A percentile compares a stretch with the other conserved stretches of the same genome.
Evolutionary conservation across 2,797 vertebrate genomes (phyloP).

Genomic region (Clarias laeviceps): DNA sequence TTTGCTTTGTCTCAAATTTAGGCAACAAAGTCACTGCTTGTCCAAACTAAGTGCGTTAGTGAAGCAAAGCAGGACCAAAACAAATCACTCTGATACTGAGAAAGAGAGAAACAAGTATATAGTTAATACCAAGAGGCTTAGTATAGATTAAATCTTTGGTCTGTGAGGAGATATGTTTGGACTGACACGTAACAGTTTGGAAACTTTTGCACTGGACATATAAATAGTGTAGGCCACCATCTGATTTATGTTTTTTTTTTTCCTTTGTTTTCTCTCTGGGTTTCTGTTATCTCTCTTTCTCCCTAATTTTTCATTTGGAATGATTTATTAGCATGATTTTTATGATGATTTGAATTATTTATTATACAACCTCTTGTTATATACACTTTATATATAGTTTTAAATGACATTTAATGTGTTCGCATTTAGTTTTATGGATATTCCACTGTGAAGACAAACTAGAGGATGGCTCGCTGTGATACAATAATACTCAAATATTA

Average conservation of each 20-base stretch:
- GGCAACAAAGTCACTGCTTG: not conserved
- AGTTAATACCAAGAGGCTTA: constrained; percentile 3
- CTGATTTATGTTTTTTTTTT: not conserved
- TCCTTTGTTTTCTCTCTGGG: not conserved
- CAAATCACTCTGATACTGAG: too few relatives aligned
- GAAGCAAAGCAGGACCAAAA: not conserved
- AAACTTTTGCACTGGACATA: not conserved
- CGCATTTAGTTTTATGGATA: not conserved
- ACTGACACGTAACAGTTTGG: not conserved
- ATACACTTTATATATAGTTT: not conserved
- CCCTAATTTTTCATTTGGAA: not conserved
- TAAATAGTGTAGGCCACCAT: not conserved
- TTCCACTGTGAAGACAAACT: not conserved
- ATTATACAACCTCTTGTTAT: not conserved
- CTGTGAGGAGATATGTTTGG: not conserved
- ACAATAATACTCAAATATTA: too few relatives aligned
- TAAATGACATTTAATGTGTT: not conserved
- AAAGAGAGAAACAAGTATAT: not conserved
- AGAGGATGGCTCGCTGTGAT: not conserved
- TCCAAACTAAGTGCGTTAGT: constrained; percentile 1
- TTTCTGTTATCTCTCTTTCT: not conserved
- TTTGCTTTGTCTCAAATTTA: not conserved
- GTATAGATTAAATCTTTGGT: not conserved
- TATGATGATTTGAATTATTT: not conserved
- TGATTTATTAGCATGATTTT: not conserved